A percentile compares a stretch with the other conserved stretches of the same genome.
Conservation (phyloP, 2,113 vertebrate species). For the Picathartes gymnocephalus region DNA sequence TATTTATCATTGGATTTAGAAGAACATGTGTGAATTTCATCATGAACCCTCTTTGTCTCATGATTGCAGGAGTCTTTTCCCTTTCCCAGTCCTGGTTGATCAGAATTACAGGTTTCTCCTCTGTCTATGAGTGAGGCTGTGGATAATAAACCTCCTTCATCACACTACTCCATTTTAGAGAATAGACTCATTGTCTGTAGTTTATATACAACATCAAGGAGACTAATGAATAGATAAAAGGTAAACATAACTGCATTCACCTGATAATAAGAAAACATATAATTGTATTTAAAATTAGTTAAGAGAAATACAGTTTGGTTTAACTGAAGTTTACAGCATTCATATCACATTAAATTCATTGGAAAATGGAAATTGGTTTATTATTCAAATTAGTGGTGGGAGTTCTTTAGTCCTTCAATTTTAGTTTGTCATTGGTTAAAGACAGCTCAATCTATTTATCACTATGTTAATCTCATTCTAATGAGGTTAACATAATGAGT, state of each 20-base stretch:
- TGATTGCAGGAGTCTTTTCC: not conserved
- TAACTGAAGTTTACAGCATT: constrained; percentile 12
- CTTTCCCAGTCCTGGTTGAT: not conserved
- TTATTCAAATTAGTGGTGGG: constrained; percentile 22
- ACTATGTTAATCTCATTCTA: constrained; percentile 40
- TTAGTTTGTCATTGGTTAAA: constrained; percentile 42
- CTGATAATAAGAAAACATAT: not conserved
- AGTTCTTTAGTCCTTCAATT: not conserved
- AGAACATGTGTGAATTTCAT: not conserved
- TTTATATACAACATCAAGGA: not conserved
- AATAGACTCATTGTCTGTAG: not conserved
- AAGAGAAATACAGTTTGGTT: not conserved
- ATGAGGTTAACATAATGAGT: constrained; percentile 52
- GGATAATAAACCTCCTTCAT: not conserved
- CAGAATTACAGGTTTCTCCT: not conserved
- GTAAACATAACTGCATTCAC: not conserved
- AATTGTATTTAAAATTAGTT: constrained; percentile 23
- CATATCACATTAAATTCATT: not conserved
- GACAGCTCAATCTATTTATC: constrained; percentile 43
- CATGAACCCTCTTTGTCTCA: not conserved
- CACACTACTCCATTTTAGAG: not conserved
- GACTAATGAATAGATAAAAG: not conserved
- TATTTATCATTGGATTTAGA: not conserved
- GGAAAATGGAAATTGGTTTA: constrained; percentile 20
- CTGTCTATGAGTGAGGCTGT: not conserved